A percentile compares a stretch with the other conserved stretches of the same genome.
Conservation (phyloP, 2,797 vertebrate species). For the Octomys mimax region DNA sequence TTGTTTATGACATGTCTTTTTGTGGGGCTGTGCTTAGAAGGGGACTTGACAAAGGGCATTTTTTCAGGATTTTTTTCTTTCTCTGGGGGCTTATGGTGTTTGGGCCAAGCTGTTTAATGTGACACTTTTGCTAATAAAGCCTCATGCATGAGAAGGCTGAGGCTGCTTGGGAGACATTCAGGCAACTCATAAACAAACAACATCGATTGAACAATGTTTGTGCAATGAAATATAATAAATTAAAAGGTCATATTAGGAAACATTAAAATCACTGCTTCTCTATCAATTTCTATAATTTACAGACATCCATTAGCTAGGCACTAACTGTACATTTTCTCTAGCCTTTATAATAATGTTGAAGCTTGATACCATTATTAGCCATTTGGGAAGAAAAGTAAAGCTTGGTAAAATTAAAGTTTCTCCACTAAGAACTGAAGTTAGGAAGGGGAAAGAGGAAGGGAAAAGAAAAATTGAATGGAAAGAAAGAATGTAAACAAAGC, state of each 20-base stretch:
- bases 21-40: constrained; percentile 27
- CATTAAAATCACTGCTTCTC: constrained; percentile 48
- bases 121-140: constrained; percentile 66
- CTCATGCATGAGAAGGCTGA: constrained; percentile 59
- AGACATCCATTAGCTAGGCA: neutral
- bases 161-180: constrained; percentile 61
- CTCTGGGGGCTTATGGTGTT: constrained; percentile 13
- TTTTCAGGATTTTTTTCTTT: constrained; percentile 53
- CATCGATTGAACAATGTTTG: constrained; percentile 56
- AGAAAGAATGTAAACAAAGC: neutral
- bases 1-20: constrained; percentile 56
- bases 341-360: constrained; percentile 44
- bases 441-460: neutral
- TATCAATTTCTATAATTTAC: constrained; percentile 63
- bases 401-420: constrained; percentile 63
- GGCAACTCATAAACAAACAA: constrained; percentile 46
- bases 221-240: constrained; percentile 71
- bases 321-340: constrained; percentile 40
- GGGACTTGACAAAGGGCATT: neutral
- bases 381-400: constrained; percentile 18
- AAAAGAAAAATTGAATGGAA: neutral
- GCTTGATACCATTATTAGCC: neutral
- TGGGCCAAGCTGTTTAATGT: constrained; percentile 58
- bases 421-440: neutral
- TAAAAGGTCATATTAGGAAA: constrained; percentile 70